Percentiles rank a stretch among this genome's conserved stretches.
These are phyloP conservation scores for Toxostoma redivivum DNA, from an alignment of 2,113 vertebrate genomes.

Conservation along the genomic window DNA sequence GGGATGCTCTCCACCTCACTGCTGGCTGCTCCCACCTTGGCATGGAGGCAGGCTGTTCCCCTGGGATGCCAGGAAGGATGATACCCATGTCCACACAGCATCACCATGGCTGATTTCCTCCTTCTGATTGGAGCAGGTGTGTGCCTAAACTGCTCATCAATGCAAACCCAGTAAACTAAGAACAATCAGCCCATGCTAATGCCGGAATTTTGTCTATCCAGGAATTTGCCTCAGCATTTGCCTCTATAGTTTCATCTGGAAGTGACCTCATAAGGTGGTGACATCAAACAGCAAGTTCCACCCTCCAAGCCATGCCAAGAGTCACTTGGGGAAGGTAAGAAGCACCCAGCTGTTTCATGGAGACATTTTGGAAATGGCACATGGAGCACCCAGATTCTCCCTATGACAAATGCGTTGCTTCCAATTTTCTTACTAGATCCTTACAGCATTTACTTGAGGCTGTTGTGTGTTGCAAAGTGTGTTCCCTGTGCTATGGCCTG, in stretches of 20 bases:
- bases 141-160: neutral
- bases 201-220: neutral
- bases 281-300: neutral
- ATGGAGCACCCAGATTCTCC: neutral
- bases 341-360: neutral
- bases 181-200: neutral
- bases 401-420: neutral
- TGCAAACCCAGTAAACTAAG: neutral
- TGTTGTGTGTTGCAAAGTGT: neutral
- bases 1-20: neutral
- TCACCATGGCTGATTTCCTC: neutral
- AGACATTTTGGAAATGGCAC: neutral
- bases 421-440: neutral
- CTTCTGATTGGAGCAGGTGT: neutral
- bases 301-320: accelerated
- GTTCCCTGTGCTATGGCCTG: neutral
- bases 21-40: neutral
- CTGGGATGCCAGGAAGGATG: neutral
- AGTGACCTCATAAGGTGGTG: neutral
- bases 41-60: neutral
- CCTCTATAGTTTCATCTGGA: neutral
- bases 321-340: neutral
- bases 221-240: neutral
- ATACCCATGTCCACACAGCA: accelerated
- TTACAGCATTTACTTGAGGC: neutral